These are phyloP conservation scores for Limosa lapponica DNA, from an alignment of 2,797 vertebrate species.

Conservation along the genomic window DNA sequence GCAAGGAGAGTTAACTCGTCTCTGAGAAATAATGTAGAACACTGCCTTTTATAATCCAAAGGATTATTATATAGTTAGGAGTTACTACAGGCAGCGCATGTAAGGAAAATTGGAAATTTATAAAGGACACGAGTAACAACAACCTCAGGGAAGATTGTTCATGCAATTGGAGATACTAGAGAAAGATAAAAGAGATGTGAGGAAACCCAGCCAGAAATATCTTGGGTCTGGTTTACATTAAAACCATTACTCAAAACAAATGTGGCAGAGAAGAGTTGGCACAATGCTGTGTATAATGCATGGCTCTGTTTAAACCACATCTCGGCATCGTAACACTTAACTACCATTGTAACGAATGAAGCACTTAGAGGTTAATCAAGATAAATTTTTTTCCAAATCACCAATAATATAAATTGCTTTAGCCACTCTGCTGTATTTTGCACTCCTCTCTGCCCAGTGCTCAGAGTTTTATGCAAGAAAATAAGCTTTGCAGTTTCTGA, in stretches of 20 bases:
- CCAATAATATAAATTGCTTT: not conserved
- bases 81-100: not conserved
- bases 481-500: not conserved
- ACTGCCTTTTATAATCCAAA: not conserved
- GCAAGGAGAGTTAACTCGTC: not conserved
- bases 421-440: not conserved
- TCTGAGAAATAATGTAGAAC: not conserved
- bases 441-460: not conserved
- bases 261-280: not conserved
- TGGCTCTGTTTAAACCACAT: not conserved
- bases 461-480: not conserved
- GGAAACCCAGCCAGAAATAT: not conserved
- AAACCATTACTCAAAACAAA: not conserved
- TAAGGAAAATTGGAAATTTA: not conserved
- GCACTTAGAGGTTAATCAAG: not conserved
- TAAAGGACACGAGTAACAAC: not conserved
- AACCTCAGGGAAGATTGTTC: not conserved
- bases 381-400: not conserved
- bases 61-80: not conserved
- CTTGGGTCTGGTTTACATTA: not conserved
- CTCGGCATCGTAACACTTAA: not conserved
- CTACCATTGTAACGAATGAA: not conserved
- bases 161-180: not conserved
- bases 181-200: not conserved
- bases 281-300: not conserved